These are phyloP conservation scores for Halyomorpha halys DNA, from an alignment of 1,140 invertebrate species.

Conservation along the genomic window DNA sequence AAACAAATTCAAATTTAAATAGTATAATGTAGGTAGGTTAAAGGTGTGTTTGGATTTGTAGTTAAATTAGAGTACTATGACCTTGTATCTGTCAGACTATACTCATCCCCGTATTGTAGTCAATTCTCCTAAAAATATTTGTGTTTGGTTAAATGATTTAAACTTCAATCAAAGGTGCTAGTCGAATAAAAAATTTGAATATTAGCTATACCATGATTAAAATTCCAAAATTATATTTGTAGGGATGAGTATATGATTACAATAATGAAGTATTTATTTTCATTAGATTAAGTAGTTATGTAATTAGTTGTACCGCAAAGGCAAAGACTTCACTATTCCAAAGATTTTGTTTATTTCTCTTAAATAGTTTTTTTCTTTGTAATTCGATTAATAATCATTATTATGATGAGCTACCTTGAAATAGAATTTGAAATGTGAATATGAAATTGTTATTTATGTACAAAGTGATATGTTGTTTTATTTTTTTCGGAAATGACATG, in stretches of 20 bases:
- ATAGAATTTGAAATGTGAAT: slow-evolving; percentile 16
- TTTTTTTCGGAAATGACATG: slow-evolving; percentile 5
- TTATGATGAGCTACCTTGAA: slow-evolving; percentile 15
- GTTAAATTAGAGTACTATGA: neutral
- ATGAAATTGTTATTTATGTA: slow-evolving; percentile 18
- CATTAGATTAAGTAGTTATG: slow-evolving; percentile 17
- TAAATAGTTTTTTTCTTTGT: slow-evolving; percentile 16
- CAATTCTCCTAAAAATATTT: neutral
- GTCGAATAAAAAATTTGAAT: slow-evolving; percentile 1
- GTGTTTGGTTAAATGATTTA: neutral
- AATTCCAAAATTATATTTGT: slow-evolving; percentile 14
- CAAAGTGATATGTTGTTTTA: slow-evolving; percentile 9
- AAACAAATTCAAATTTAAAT: neutral
- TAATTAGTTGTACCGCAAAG: slow-evolving; percentile 19
- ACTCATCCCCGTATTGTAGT: slow-evolving; percentile 14
- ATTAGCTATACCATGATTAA: slow-evolving; percentile 5
- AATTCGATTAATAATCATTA: slow-evolving; percentile 15
- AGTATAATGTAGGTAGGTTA: neutral
- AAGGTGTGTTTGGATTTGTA: neutral
- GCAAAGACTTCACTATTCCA: slow-evolving; percentile 20
- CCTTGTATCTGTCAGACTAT: slow-evolving; percentile 1
- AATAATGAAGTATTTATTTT: slow-evolving; percentile 20
- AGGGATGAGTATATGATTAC: slow-evolving; percentile 19
- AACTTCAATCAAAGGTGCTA: slow-evolving; percentile 14
- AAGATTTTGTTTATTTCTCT: slow-evolving; percentile 19